phyloP scores from a whole-genome alignment of 2,113 vertebrate species.

The Clarias gariepinus region DNA sequence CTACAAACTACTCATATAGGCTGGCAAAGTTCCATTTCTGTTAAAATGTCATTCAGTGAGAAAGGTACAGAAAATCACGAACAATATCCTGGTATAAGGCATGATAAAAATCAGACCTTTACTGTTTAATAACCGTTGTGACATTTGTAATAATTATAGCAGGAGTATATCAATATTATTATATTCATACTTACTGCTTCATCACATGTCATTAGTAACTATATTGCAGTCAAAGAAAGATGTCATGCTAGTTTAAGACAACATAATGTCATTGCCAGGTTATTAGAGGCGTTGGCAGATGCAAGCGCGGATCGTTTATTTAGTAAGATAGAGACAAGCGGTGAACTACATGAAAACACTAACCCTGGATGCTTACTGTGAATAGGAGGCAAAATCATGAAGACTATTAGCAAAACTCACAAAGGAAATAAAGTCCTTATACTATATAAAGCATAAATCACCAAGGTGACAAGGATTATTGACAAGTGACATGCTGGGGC shows the following conservation, averaged over 20 bases:
- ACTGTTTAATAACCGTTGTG: not conserved
- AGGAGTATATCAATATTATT: not conserved
- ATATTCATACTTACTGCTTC: constrained; percentile 5
- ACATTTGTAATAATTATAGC: not conserved
- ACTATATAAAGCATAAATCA: too few relatives aligned
- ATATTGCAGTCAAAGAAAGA: not conserved
- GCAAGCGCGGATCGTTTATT: too few relatives aligned
- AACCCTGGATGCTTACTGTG: too few relatives aligned
- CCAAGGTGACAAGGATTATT: too few relatives aligned
- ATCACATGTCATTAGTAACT: not conserved
- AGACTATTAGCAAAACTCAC: too few relatives aligned
- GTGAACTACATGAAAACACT: too few relatives aligned
- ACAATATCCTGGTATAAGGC: not conserved
- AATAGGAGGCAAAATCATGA: too few relatives aligned
- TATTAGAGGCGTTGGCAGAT: too few relatives aligned
- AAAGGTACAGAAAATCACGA: not conserved
- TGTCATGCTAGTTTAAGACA: not conserved
- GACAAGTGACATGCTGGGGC: too few relatives aligned
- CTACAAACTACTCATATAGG: not conserved
- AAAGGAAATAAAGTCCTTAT: too few relatives aligned
- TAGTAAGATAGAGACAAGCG: too few relatives aligned
- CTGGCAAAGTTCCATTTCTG: not conserved
- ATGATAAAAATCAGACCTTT: not conserved
- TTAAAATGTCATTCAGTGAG: not conserved
- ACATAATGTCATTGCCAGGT: too few relatives aligned